These are phyloP conservation scores for Vanacampus margaritifer DNA, from an alignment of 2,113 vertebrate genomes.

Conservation along the genomic window DNA sequence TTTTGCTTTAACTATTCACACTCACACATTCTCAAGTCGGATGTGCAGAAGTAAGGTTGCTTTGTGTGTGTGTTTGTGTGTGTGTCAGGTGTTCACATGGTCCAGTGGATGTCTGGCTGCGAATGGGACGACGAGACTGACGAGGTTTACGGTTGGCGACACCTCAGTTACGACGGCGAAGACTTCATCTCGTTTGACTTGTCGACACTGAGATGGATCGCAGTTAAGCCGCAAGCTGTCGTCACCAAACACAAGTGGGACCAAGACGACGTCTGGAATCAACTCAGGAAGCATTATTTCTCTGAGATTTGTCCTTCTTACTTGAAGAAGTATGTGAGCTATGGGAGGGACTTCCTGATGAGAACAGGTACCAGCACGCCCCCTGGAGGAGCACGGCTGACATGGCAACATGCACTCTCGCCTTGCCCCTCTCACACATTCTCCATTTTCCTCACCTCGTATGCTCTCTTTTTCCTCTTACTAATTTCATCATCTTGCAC, in stretches of 20 bases:
- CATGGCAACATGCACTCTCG: too few species aligned
- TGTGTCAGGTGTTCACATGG: slow-evolving; percentile 20
- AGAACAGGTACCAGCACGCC: slow-evolving; percentile 14
- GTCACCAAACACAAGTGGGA: neutral
- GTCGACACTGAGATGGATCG: slow-evolving; percentile 7
- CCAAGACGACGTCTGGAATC: neutral
- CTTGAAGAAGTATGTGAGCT: slow-evolving; percentile 40
- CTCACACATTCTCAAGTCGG: too few species aligned
- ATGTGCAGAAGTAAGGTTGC: too few species aligned
- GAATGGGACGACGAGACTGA: slow-evolving; percentile 9
- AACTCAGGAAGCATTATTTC: neutral
- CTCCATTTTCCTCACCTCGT: too few species aligned
- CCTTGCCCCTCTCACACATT: too few species aligned
- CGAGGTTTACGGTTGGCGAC: fast-evolving
- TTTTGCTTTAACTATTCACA: too few species aligned
- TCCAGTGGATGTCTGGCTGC: neutral
- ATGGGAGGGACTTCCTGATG: slow-evolving; percentile 15
- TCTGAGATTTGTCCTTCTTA: neutral
- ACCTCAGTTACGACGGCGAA: slow-evolving; percentile 6
- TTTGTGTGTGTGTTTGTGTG: neutral
- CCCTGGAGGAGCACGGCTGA: too few species aligned
- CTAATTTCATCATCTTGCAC: too few species aligned
- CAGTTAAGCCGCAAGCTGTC: neutral
- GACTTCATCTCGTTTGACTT: slow-evolving; percentile 46
- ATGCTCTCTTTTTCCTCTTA: too few species aligned